Evolutionary conservation across 92 coral and sea anemone species (phyloP).

Genomic region (Metridium senile): DNA sequence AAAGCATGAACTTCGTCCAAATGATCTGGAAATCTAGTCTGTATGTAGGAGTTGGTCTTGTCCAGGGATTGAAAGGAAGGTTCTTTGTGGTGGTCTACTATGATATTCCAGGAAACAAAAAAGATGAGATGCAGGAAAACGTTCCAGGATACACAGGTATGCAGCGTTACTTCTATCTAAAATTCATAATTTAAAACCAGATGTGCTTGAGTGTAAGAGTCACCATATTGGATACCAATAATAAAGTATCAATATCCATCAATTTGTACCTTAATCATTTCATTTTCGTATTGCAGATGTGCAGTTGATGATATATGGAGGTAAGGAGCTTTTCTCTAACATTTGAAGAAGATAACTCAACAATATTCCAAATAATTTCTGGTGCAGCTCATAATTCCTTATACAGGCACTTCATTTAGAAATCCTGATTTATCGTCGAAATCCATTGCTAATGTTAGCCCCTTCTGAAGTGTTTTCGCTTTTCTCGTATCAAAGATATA

Average conservation of each 20-base stretch:
- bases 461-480: no score
- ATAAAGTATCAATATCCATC: no score
- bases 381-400: no score
- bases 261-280: not conserved
- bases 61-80: constrained; percentile 58
- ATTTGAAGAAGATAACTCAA: not conserved
- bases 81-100: constrained; percentile 76
- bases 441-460: no score
- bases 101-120: constrained; percentile 63
- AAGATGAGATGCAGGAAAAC: constrained; percentile 51
- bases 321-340: constrained; percentile 16
- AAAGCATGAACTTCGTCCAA: constrained; percentile 63
- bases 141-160: constrained; percentile 73
- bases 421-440: no score
- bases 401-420: no score
- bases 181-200: no score
- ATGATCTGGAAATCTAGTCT: constrained; percentile 75
- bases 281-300: constrained; percentile 11
- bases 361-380: not conserved
- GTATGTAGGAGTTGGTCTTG: constrained; percentile 71
- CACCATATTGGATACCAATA: no score
- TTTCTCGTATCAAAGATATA: no score
- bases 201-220: no score
- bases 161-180: no score
- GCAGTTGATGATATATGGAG: constrained; percentile 28